Conservation (phyloP, 1,140 invertebrate species). For the Triops longicaudatus region DNA sequence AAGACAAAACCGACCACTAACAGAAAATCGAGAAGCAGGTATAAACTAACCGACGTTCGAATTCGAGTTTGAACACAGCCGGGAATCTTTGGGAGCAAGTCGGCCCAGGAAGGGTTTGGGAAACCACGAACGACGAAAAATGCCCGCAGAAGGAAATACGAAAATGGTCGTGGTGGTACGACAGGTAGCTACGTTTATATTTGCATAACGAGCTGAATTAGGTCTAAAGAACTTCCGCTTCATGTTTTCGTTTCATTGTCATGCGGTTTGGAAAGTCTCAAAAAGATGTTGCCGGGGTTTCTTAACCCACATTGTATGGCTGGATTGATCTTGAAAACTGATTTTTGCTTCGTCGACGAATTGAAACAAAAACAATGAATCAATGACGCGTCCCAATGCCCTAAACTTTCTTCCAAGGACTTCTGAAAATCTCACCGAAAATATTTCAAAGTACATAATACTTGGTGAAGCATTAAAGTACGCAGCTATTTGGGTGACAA, state of each 20-base stretch:
- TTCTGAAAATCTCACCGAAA: too few species aligned
- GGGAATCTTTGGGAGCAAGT: neutral
- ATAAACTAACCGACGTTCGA: too few species aligned
- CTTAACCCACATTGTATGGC: neutral
- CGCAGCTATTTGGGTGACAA: too few species aligned
- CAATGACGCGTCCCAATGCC: too few species aligned
- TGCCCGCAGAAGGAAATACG: neutral
- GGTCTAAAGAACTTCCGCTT: neutral
- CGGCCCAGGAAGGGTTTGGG: neutral
- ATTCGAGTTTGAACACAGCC: neutral
- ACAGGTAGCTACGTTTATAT: neutral
- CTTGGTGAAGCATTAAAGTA: too few species aligned
- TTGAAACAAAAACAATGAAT: too few species aligned
- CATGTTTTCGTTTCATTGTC: neutral
- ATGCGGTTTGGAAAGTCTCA: neutral
- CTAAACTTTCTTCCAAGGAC: too few species aligned
- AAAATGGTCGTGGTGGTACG: neutral
- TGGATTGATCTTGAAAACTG: too few species aligned
- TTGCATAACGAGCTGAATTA: conserved; percentile 4
- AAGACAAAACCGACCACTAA: too few species aligned
- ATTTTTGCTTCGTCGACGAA: too few species aligned
- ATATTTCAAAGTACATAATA: too few species aligned
- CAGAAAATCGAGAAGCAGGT: too few species aligned
- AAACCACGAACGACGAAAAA: neutral
- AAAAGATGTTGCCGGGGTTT: neutral